These are phyloP conservation scores for Saccostrea glomerata DNA, from an alignment of 1,140 invertebrate species.

Conservation along the genomic window DNA sequence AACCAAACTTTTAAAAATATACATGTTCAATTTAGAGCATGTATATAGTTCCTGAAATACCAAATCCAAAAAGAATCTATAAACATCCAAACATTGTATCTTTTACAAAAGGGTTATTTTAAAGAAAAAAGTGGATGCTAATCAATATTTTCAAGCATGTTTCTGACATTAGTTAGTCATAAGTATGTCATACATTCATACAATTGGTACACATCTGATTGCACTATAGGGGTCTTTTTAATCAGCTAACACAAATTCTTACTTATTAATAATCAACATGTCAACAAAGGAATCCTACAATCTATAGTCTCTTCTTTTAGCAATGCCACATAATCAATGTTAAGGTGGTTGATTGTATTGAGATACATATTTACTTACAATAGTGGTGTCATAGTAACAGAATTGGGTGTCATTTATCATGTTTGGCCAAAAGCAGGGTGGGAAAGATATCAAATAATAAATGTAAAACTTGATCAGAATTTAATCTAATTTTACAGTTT, in stretches of 20 bases:
- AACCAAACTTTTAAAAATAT: too few relatives aligned
- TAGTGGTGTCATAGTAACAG: background rate
- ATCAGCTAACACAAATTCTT: background rate
- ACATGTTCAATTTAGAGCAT: too few relatives aligned
- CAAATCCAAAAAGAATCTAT: too few relatives aligned
- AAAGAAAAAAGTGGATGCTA: too few relatives aligned
- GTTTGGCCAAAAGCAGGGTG: background rate
- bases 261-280: too few relatives aligned
- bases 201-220: background rate
- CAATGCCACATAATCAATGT: background rate
- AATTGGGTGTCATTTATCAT: background rate
- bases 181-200: background rate
- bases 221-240: background rate
- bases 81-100: too few relatives aligned
- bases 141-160: too few relatives aligned
- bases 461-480: background rate
- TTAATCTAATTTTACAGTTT: too few relatives aligned
- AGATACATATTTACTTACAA: background rate
- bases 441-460: background rate
- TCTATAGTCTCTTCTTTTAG: background rate
- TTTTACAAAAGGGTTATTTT: too few relatives aligned
- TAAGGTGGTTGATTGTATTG: too few relatives aligned
- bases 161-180: background rate
- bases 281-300: background rate
- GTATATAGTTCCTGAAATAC: too few relatives aligned